Evolutionary conservation across 2,888 invertebrate species (phyloP).

Genomic region (Xylota segnis): DNA sequence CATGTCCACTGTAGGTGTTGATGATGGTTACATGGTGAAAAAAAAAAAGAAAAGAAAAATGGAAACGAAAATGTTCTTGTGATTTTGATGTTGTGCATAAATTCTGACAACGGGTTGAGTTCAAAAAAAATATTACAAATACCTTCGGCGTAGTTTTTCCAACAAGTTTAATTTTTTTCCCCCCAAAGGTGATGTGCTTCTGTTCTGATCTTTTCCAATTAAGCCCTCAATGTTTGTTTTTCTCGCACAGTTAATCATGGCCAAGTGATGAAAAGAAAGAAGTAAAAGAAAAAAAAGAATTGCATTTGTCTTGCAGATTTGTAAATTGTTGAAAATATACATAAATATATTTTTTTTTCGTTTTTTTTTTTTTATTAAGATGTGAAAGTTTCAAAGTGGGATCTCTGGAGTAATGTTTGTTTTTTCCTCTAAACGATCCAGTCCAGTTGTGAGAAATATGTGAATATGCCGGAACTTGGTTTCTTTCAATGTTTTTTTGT

Average conservation of each 20-base stretch:
- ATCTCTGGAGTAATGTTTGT: constrained; percentile 47
- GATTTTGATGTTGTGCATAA: constrained; percentile 69
- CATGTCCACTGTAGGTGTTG: constrained; percentile 53
- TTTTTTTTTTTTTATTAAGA: constrained; percentile 39
- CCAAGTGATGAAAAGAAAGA: constrained; percentile 45
- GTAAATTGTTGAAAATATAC: background rate
- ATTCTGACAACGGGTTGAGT: constrained; percentile 57
- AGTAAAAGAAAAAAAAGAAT: background rate
- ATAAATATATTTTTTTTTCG: no score
- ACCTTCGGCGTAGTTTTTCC: constrained; percentile 32
- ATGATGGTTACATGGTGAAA: constrained; percentile 43
- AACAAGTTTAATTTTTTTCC: constrained; percentile 16
- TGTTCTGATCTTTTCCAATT: constrained; percentile 41
- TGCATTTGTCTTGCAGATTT: constrained; percentile 15
- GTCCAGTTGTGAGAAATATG: constrained; percentile 64
- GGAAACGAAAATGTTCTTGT: constrained; percentile 62
- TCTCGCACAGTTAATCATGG: constrained; percentile 50
- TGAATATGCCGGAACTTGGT: constrained; percentile 56
- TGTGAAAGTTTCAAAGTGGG: constrained; percentile 72
- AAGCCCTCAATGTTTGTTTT: constrained; percentile 28
- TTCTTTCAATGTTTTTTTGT: constrained; percentile 38
- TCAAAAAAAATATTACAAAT: background rate
- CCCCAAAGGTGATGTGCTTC: constrained; percentile 70
- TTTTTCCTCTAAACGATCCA: constrained; percentile 53
- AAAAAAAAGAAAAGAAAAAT: constrained; percentile 35